Evolutionary conservation across 1,140 invertebrate species (phyloP), one percentile per base, ranked within the genome.

Genomic region (Anastrepha obliqua): DNA sequence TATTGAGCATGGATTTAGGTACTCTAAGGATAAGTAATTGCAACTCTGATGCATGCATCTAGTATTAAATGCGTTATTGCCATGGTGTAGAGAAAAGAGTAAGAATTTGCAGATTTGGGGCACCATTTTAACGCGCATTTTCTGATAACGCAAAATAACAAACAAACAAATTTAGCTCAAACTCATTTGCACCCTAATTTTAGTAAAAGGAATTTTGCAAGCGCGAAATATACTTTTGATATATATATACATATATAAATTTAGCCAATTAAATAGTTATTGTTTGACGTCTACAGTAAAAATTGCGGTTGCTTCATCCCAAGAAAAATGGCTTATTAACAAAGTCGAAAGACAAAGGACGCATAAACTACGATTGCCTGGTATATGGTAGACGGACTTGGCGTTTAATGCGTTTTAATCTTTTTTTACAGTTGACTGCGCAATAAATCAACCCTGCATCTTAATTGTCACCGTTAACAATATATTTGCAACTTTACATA

Each of bases 1-100:
- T 15, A 74, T 74, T 44, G 5, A 29, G 44, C 67, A 74, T 74
- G 67, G 67, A 74, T 17, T 74, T 44, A 67, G 65, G 8, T 67
- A 39, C 11, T 67, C 39, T 39, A 13, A 58, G 55, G 55, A 58
- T 58, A 65, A 65, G 20, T 39, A 20, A 39, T 67, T 4, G n/a
- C 13, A 8, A 55, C 51, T 55, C 11, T 47, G 67, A 29, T 47
- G 67, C 67, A 74, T 74, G 67, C 11, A 47, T 42, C 39, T 67
- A 47, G 17, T 74, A 74, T 5, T 74, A 17, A 55, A 44, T n/a
- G 17, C 67, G 67, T 3, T 39, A 13, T n/a, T 4, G 11, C 6
- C 2, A 74, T 42, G 67, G 67, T 74, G 42, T 44, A 44, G 15
- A 3, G 42, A 2, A 74, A 74, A 62, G 17, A 17, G 17, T 17